A percentile compares a stretch with the other conserved stretches of the same genome.
Evolutionary conservation across 2,113 vertebrate genomes (phyloP).

Genomic region (Melanostigma gelatinosum): DNA sequence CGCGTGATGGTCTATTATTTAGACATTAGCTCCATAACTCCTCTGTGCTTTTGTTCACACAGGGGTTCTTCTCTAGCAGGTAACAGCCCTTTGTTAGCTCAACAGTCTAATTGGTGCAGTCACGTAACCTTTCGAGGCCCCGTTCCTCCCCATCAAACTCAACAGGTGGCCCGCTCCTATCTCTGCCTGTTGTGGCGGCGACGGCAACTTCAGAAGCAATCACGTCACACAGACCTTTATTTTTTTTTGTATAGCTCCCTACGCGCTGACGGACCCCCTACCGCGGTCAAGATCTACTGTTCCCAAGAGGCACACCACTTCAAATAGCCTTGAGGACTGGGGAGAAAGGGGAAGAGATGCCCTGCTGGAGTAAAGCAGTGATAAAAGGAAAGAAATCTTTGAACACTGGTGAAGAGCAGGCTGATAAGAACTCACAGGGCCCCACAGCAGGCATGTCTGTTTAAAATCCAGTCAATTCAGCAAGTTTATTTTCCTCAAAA

Average conservation of each 20-base stretch:
- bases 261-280: conserved; percentile 43
- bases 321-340: conserved; percentile 11
- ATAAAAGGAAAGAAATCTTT: conserved; percentile 48
- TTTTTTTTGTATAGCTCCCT: neutral
- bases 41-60: conserved; percentile 7
- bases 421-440: conserved; percentile 33
- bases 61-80: conserved; percentile 2
- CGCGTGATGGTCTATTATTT: conserved; percentile 6
- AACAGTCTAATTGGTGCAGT: conserved; percentile 46
- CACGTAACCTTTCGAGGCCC: conserved; percentile 49
- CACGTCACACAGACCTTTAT: conserved; percentile 1
- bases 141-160: conserved; percentile 23
- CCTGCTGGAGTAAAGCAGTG: conserved; percentile 17
- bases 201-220: conserved; percentile 45
- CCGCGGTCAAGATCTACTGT: conserved; percentile 7
- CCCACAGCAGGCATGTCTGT: conserved; percentile 20
- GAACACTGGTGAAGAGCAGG: conserved; percentile 21
- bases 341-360: conserved; percentile 39
- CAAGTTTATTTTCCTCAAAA: conserved; percentile 23
- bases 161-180: conserved; percentile 47
- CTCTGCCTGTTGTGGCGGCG: neutral
- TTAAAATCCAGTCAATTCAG: conserved; percentile 39
- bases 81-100: conserved; percentile 23
- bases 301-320: conserved; percentile 31
- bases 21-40: neutral